These are phyloP conservation scores for Hypolimnas misippus DNA, from an alignment of 2,888 invertebrate species.

Conservation along the genomic window DNA sequence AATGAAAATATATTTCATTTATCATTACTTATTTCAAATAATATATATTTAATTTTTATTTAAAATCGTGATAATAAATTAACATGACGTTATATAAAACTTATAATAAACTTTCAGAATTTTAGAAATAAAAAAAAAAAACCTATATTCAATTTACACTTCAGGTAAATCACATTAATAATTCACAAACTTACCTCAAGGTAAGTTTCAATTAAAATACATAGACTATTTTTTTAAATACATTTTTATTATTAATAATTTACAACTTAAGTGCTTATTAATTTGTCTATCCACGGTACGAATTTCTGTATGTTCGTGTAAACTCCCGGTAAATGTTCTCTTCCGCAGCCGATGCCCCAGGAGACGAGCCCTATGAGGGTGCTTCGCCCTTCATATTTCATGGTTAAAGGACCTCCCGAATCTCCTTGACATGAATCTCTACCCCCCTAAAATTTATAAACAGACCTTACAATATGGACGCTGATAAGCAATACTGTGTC, in stretches of 20 bases:
- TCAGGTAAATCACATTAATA: slow-evolving; percentile 2
- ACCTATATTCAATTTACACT: not conserved
- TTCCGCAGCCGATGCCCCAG: slow-evolving; percentile 96
- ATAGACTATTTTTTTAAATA: not conserved
- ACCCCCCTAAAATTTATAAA: slow-evolving; percentile 86
- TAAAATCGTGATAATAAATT: too few species aligned
- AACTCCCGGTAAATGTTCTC: slow-evolving; percentile 95
- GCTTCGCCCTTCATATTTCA: slow-evolving; percentile 92
- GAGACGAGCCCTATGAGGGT: slow-evolving; percentile 95
- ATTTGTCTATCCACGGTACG: slow-evolving; percentile 95
- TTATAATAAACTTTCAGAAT: too few species aligned
- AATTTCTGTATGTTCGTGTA: slow-evolving; percentile 97
- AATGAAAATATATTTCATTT: too few species aligned
- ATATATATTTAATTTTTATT: too few species aligned
- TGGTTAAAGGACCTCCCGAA: slow-evolving; percentile 95
- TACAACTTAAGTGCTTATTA: slow-evolving; percentile 79
- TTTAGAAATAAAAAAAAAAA: too few species aligned
- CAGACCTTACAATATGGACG: too few species aligned
- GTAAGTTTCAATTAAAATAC: not conserved
- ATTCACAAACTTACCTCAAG: slow-evolving; percentile 6
- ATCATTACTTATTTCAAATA: too few species aligned
- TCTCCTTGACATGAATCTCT: slow-evolving; percentile 90
- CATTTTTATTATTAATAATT: not conserved
- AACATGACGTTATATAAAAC: too few species aligned
- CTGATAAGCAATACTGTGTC: too few species aligned